phyloP scores from a whole-genome alignment of 2,797 vertebrate species.

The Chloroceryle amazona region DNA sequence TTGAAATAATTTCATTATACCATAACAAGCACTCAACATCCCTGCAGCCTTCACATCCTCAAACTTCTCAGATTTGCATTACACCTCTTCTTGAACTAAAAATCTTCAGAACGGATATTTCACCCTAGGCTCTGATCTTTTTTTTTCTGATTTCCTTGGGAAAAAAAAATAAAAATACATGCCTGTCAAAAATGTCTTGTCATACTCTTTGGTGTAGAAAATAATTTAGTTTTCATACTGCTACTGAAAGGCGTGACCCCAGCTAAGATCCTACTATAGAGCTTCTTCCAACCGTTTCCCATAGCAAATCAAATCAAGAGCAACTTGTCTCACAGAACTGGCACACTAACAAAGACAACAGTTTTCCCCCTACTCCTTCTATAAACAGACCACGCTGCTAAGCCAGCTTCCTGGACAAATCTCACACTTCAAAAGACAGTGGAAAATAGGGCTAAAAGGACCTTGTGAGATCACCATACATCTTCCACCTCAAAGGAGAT shows the following conservation, averaged over 20 bases:
- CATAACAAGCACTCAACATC: neutral
- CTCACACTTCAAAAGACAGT: neutral
- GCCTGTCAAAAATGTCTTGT: neutral
- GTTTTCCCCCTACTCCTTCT: neutral
- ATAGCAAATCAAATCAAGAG: neutral
- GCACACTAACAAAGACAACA: neutral
- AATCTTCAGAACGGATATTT: neutral
- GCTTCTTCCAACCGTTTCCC: neutral
- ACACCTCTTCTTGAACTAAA: neutral
- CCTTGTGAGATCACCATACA: accelerated
- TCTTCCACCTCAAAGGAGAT: neutral
- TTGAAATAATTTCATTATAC: neutral
- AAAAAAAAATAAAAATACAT: neutral
- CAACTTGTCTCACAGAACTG: neutral
- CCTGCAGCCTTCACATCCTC: neutral
- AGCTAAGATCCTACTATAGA: neutral
- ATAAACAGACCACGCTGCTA: neutral
- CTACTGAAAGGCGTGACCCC: neutral
- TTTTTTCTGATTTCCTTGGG: accelerated
- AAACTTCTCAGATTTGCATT: neutral
- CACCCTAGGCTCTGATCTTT: neutral
- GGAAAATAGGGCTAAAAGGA: neutral
- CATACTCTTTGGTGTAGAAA: neutral
- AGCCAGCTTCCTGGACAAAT: neutral
- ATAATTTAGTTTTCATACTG: neutral